These are phyloP conservation scores for Nomada ferruginata DNA, from an alignment of 2,888 invertebrate genomes.

Conservation along the genomic window DNA sequence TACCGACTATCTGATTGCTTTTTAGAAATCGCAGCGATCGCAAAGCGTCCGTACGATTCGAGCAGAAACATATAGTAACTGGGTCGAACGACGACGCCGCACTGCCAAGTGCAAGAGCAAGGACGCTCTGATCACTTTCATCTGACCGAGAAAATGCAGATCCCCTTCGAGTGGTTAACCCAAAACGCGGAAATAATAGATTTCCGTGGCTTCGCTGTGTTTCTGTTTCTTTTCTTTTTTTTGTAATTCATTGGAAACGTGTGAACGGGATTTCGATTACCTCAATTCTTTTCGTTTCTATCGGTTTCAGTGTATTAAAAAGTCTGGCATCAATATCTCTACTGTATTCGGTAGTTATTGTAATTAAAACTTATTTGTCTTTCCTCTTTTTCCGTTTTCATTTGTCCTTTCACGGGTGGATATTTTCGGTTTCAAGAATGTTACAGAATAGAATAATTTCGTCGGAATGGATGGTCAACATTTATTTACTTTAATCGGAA, in stretches of 20 bases:
- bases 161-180: neutral
- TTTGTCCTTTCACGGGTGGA: too few species aligned
- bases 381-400: too few species aligned
- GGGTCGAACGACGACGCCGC: constrained; percentile 57
- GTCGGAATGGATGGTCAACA: too few species aligned
- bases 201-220: neutral
- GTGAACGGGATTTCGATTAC: neutral
- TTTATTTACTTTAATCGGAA: too few species aligned
- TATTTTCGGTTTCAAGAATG: too few species aligned
- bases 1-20: constrained; percentile 37
- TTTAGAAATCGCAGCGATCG: constrained; percentile 61
- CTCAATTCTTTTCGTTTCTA: too few species aligned
- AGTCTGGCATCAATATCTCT: neutral
- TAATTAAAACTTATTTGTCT: too few species aligned
- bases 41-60: neutral
- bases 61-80: constrained; percentile 44
- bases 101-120: constrained; percentile 73
- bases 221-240: too few species aligned
- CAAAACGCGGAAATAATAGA: constrained; percentile 19
- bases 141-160: constrained; percentile 34
- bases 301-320: neutral
- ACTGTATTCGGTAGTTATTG: too few species aligned
- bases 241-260: neutral
- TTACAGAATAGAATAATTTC: too few species aligned
- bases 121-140: constrained; percentile 75